Percentiles rank a stretch among this genome's conserved stretches.
Evolutionary conservation across 92 coral and sea anemone genomes (phyloP).

Genomic region (Phenganax marumi): DNA sequence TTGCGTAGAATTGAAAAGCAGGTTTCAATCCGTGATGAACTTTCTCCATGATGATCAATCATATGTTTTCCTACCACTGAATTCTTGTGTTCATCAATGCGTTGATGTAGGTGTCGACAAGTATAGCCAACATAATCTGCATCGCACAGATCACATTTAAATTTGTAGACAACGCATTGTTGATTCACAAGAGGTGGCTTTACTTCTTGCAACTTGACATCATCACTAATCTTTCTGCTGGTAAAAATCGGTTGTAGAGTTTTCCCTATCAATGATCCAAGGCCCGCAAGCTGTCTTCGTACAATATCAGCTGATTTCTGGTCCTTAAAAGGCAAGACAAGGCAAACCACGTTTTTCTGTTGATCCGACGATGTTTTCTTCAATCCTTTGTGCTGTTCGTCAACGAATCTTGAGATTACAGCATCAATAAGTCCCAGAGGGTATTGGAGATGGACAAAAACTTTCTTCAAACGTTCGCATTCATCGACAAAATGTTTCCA

Average conservation of each 20-base stretch:
- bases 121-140: no score
- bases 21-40: no score
- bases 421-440: neutral
- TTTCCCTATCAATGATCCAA: neutral
- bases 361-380: no score
- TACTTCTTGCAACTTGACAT: neutral
- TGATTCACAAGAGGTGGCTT: neutral
- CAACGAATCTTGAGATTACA: no score
- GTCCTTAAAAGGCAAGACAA: neutral
- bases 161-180: no score
- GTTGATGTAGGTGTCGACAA: no score
- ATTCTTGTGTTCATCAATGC: no score
- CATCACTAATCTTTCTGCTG: neutral
- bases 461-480: neutral
- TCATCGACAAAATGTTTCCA: constrained; percentile 17
- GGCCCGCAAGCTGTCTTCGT: neutral
- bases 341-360: no score
- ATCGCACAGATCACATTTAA: no score
- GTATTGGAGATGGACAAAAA: neutral
- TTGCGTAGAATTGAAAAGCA: neutral
- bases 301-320: neutral
- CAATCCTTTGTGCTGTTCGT: no score
- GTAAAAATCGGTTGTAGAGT: neutral
- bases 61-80: no score
- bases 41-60: no score